Evolutionary conservation across 2,888 invertebrate genomes (phyloP), one percentile per base, ranked within the genome.

Genomic region (Eristalis pertinax): DNA sequence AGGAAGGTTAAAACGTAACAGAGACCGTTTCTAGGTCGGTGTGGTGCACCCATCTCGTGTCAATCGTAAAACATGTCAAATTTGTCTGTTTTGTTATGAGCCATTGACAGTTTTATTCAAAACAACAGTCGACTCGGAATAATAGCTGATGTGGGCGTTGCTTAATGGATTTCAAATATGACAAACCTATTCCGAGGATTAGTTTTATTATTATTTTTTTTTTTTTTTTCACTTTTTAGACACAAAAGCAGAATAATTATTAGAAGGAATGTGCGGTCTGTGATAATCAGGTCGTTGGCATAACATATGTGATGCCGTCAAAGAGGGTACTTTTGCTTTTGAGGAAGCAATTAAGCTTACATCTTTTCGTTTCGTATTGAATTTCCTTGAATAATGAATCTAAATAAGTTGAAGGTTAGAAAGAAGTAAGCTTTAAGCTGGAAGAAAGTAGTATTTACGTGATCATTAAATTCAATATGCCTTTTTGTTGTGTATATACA

Each of bases 31-130:
- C 41, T 73, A 35, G 80, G 73, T 73, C 80, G 73, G 41, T 60
- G 32, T 50, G 73, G 65, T 73, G 80, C 80, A 74, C 80, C 80
- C 73, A 80, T 73, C 67, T 67, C 41, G 73, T 73, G 73, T 80
- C 70, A 38, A 35, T 56, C 24, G 29, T 65, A 64, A 19, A 70
- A 64, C 50, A 63, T 56, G 77, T 76, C 11, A 29, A 43, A 70
- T 29, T 76, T 76, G 67, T 62, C 68, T 60, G 15, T 15, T 78
- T 77, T 68, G 68, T 63, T 10, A 29, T 60, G 68, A 22, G 43
- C 29, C 24, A 43, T 50, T 60, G 62, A 50, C 67, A 50, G 22
- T 43, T 35, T 32, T 41, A 65, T 72, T 26, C 70, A 50, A 50
- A 50, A 19, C n/a, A 19, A 19, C 26, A 26, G 15, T 22, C 22